Evolutionary conservation across 1,140 invertebrate genomes (phyloP).

Genomic region (Zaprionus tsacasi): DNA sequence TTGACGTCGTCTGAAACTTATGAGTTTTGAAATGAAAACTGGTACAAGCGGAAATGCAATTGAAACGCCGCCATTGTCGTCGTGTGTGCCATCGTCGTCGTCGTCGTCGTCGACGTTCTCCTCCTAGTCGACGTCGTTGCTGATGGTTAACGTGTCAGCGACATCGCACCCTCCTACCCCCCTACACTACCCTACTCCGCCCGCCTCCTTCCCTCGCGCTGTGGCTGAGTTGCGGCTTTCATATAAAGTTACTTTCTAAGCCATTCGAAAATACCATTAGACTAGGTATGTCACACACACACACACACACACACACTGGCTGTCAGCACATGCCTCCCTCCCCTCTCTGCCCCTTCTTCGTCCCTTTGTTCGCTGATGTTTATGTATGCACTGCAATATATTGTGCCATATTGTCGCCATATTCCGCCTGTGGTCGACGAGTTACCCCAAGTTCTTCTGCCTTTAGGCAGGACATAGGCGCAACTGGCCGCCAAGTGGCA

Average conservation of each 20-base stretch:
- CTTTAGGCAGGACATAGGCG: conserved; percentile 60
- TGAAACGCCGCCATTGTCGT: conserved; percentile 80
- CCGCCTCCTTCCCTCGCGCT: background rate
- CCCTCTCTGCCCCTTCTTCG: too few species aligned
- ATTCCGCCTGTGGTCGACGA: conserved; percentile 40
- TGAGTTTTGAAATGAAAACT: conserved; percentile 83
- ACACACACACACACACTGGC: conserved; percentile 31
- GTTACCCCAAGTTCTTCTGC: conserved; percentile 39
- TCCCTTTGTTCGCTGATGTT: conserved; percentile 54
- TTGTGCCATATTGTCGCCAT: conserved; percentile 72
- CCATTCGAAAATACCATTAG: conserved; percentile 80
- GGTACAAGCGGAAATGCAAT: conserved; percentile 82
- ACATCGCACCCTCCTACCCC: background rate
- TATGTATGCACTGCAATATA: conserved; percentile 78
- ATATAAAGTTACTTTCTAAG: conserved; percentile 75
- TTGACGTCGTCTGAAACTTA: conserved; percentile 75
- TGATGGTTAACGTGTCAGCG: conserved; percentile 50
- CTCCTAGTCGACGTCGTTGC: conserved; percentile 32
- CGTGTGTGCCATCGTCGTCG: conserved; percentile 29
- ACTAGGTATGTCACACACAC: conserved; percentile 59
- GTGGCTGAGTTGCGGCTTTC: conserved; percentile 41
- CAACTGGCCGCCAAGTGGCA: conserved; percentile 34
- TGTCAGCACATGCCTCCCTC: conserved; percentile 24
- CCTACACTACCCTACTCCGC: too few species aligned
- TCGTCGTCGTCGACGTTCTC: conserved; percentile 12